Percentiles rank a stretch among this genome's conserved stretches.
phyloP scores from a whole-genome alignment of 1,140 invertebrate genomes.

The Eubasilissa regina region DNA sequence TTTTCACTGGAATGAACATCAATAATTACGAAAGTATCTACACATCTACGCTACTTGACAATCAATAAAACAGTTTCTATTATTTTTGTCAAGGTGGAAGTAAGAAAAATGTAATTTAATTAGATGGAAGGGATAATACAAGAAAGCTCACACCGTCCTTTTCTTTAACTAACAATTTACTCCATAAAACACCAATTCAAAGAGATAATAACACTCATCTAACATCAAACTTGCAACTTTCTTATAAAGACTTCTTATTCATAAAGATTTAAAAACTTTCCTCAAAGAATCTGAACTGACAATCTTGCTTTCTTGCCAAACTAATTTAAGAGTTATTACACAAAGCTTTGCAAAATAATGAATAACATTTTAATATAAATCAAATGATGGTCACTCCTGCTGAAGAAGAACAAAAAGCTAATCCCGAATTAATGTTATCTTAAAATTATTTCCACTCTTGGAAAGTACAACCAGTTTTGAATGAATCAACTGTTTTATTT shows the following conservation, averaged over 20 bases:
- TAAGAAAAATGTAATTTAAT: neutral
- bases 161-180: conserved; percentile 19
- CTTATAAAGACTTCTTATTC: conserved; percentile 11
- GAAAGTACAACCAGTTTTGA: conserved; percentile 41
- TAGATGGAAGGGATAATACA: neutral
- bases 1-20: neutral
- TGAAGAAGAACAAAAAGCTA: neutral
- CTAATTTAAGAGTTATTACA: no score
- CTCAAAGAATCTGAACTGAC: no score
- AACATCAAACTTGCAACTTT: conserved; percentile 41
- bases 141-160: neutral
- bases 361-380: neutral
- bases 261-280: no score
- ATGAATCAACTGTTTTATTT: conserved; percentile 11
- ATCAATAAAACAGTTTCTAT: neutral
- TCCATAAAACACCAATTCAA: conserved; percentile 31
- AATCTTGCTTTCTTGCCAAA: no score
- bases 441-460: conserved; percentile 26
- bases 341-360: no score
- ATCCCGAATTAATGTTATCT: conserved; percentile 13
- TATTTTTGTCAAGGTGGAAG: neutral
- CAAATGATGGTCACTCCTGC: neutral
- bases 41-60: conserved; percentile 1
- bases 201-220: conserved; percentile 35
- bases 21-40: conserved; percentile 6